Evolutionary conservation across 2,797 vertebrate genomes (phyloP).

Genomic region (Enteromius afrohamiltoni): DNA sequence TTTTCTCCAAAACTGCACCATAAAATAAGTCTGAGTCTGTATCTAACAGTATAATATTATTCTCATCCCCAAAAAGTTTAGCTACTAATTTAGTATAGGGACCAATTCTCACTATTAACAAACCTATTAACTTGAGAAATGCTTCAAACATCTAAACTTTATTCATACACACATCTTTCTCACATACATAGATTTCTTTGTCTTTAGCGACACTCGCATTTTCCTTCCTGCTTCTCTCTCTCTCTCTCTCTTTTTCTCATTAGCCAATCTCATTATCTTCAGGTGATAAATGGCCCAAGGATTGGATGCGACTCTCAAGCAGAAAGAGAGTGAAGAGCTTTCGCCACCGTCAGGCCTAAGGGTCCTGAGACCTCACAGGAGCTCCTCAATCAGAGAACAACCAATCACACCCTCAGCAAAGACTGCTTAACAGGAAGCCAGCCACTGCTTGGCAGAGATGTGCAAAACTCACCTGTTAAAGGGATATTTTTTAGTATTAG

Average conservation of each 20-base stretch:
- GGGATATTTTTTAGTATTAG: not conserved
- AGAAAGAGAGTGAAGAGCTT: constrained; percentile 8
- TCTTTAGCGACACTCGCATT: not conserved
- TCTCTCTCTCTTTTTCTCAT: constrained; percentile 43
- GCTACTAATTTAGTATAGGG: not conserved
- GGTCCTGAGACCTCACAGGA: constrained; percentile 11
- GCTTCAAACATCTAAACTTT: not conserved
- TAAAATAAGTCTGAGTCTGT: not conserved
- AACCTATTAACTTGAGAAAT: not conserved
- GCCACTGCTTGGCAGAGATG: not conserved
- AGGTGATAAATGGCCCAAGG: constrained; percentile 53
- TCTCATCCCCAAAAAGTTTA: not conserved
- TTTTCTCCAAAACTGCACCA: not conserved
- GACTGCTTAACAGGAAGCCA: not conserved
- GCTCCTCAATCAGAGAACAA: constrained; percentile 10
- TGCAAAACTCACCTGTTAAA: not conserved
- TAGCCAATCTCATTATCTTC: constrained; percentile 56
- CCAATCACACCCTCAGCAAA: not conserved
- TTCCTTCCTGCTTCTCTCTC: not conserved
- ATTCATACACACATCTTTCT: not conserved
- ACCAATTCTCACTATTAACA: not conserved
- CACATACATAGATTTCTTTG: not conserved
- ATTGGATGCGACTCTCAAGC: constrained; percentile 45
- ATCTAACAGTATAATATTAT: not conserved
- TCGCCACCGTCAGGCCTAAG: not conserved